These are phyloP conservation scores for Epistrophe grossulariae DNA, from an alignment of 2,888 invertebrate genomes.

Conservation along the genomic window DNA sequence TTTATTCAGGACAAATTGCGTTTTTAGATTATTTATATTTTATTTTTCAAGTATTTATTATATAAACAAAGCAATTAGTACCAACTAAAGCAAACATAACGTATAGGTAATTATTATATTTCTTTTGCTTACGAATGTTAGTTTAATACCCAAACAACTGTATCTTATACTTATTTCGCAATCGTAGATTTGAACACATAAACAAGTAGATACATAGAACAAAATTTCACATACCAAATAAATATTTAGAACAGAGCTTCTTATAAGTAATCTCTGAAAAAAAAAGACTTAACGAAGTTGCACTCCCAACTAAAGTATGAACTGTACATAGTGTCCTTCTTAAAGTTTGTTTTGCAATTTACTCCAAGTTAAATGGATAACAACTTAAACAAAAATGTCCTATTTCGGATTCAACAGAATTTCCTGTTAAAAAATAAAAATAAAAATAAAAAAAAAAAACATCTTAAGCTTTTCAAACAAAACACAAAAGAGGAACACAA, in stretches of 20 bases:
- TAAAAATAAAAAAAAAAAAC: background rate
- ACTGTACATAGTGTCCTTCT: slow-evolving; percentile 4
- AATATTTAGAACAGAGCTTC: background rate
- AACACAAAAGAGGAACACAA: background rate
- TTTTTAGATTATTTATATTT: too few relatives aligned
- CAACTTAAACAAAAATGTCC: slow-evolving; percentile 50
- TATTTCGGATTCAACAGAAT: slow-evolving; percentile 45
- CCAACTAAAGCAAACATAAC: too few relatives aligned
- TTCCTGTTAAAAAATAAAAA: slow-evolving; percentile 9
- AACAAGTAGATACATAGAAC: too few relatives aligned
- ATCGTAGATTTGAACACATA: too few relatives aligned
- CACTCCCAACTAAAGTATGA: background rate
- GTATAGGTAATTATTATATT: too few relatives aligned
- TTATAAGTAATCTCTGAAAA: background rate
- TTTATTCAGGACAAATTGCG: too few relatives aligned
- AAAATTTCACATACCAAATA: too few relatives aligned
- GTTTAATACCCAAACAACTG: too few relatives aligned
- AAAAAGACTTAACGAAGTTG: slow-evolving; percentile 15
- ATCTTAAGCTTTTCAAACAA: slow-evolving; percentile 50
- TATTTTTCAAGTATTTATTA: too few relatives aligned
- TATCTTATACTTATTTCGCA: too few relatives aligned
- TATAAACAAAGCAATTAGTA: too few relatives aligned
- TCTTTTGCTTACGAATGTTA: too few relatives aligned
- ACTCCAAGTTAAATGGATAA: slow-evolving; percentile 45
- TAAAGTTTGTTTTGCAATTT: slow-evolving; percentile 29